Conservation (phyloP, 2,888 invertebrate species). For the Melanophora roralis region DNA sequence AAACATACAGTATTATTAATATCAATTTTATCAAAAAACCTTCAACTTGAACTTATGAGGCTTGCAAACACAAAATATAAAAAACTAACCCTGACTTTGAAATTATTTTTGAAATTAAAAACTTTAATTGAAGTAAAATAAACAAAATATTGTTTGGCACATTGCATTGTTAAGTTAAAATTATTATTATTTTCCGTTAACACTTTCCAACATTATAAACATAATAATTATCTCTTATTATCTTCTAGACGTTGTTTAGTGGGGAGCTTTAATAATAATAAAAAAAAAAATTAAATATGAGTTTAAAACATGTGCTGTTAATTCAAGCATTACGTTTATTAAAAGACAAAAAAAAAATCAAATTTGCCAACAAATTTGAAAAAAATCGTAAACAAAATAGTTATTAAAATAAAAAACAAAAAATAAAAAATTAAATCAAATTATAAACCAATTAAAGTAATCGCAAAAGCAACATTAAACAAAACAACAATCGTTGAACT, state of each 20-base stretch:
- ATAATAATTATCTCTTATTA: conserved; percentile 19
- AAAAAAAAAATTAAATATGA: conserved; percentile 2
- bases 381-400: conserved; percentile 4
- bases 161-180: too few species aligned
- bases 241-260: neutral
- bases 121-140: too few species aligned
- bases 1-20: too few species aligned
- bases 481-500: too few species aligned
- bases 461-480: neutral
- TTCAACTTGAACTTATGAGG: too few species aligned
- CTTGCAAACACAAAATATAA: too few species aligned
- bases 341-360: conserved; percentile 1
- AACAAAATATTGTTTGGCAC: too few species aligned
- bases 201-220: too few species aligned
- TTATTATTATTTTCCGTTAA: too few species aligned
- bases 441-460: conserved; percentile 11
- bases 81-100: too few species aligned
- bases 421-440: neutral
- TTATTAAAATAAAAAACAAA: neutral
- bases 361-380: conserved; percentile 6
- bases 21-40: too few species aligned
- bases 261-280: neutral
- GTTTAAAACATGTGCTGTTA: conserved; percentile 5
- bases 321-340: conserved; percentile 29
- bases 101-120: too few species aligned